Conservation (phyloP, 2,888 invertebrate genomes). For the Agrochola litura region DNA sequence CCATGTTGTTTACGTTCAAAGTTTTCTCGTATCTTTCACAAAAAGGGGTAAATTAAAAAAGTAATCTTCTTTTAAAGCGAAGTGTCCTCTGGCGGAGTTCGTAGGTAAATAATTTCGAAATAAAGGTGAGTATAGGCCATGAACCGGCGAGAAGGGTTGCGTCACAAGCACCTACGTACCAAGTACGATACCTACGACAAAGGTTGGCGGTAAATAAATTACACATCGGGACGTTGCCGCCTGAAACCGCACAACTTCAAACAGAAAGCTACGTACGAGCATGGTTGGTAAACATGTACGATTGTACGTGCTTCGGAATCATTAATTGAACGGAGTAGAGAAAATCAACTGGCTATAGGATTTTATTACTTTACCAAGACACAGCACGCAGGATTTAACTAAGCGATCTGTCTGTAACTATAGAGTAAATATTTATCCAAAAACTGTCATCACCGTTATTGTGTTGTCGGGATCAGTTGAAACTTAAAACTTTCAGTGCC, state of each 20-base stretch:
- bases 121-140: conserved; percentile 56
- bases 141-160: conserved; percentile 42
- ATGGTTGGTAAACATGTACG: conserved; percentile 18
- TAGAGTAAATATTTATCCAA: background rate
- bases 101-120: conserved; percentile 62
- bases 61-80: conserved; percentile 51
- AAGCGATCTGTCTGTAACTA: background rate
- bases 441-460: background rate
- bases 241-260: conserved; percentile 43
- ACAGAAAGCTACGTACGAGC: conserved; percentile 16
- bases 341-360: background rate
- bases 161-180: conserved; percentile 38
- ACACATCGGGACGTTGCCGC: conserved; percentile 40
- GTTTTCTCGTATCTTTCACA: conserved; percentile 36
- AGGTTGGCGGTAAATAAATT: conserved; percentile 70
- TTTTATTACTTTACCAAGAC: background rate
- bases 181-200: conserved; percentile 46
- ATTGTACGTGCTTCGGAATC: conserved; percentile 5
- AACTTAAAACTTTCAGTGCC: too few relatives aligned
- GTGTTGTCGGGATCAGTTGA: background rate
- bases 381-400: background rate
- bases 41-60: conserved; percentile 53
- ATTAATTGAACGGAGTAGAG: background rate
- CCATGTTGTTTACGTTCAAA: conserved; percentile 43
- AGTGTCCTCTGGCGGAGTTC: conserved; percentile 34